Evolutionary conservation across 2,113 vertebrate species (phyloP).

Genomic region (Stegastes partitus): DNA sequence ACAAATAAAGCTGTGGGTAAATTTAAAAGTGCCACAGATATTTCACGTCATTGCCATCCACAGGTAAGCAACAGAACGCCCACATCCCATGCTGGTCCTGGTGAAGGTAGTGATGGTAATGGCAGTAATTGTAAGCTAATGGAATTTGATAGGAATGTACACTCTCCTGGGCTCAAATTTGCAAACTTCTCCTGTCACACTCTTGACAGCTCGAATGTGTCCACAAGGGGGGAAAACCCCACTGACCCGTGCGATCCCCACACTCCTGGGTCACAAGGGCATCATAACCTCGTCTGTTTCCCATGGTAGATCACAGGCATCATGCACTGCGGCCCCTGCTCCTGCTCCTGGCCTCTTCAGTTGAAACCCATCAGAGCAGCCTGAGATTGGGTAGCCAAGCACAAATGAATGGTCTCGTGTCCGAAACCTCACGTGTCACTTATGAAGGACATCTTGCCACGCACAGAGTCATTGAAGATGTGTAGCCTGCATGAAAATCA

Average conservation of each 20-base stretch:
- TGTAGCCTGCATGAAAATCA: slow-evolving; percentile 42
- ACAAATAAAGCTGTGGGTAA: background rate
- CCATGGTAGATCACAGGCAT: slow-evolving; percentile 66
- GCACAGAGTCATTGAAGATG: slow-evolving; percentile 9
- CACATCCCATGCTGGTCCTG: slow-evolving; percentile 24
- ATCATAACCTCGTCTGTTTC: slow-evolving; percentile 62
- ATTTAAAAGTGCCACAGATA: background rate
- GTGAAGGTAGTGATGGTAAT: slow-evolving; percentile 53
- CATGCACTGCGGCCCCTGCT: slow-evolving; percentile 56
- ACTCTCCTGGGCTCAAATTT: slow-evolving; percentile 15
- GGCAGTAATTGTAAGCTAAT: slow-evolving; percentile 59
- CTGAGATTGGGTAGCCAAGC: slow-evolving; percentile 64
- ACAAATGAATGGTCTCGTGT: slow-evolving; percentile 64
- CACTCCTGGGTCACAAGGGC: slow-evolving; percentile 70
- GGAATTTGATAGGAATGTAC: slow-evolving; percentile 52
- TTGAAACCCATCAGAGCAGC: slow-evolving; percentile 61
- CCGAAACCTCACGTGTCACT: slow-evolving; percentile 68
- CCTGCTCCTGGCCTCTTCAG: slow-evolving; percentile 56
- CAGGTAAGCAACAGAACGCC: slow-evolving; percentile 21
- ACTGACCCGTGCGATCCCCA: slow-evolving; percentile 59
- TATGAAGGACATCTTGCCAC: slow-evolving; percentile 38
- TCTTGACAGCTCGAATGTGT: slow-evolving; percentile 43
- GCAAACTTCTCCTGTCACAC: slow-evolving; percentile 21
- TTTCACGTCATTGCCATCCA: slow-evolving; percentile 11
- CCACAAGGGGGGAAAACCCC: slow-evolving; percentile 21